Evolutionary conservation across 2,113 vertebrate species (phyloP).

Genomic region (Dromiciops gliroides): DNA sequence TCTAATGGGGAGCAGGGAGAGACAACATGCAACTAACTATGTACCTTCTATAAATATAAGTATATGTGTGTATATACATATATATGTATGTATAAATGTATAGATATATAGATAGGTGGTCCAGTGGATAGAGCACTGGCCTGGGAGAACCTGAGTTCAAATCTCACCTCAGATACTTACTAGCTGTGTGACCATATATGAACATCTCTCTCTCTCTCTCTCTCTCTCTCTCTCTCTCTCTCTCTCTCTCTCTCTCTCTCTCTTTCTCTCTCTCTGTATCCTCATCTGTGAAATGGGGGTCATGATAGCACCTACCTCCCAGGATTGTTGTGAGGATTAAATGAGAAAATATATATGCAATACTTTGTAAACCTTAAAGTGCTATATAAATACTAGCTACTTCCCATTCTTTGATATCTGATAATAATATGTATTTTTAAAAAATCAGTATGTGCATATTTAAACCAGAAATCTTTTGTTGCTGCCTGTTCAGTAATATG

Average conservation of each 20-base stretch:
- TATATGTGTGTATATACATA: not conserved
- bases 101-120: rapidly evolving
- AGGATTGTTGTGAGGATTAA: not conserved
- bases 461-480: not conserved
- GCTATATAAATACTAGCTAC: not conserved
- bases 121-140: too few relatives aligned
- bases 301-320: not conserved
- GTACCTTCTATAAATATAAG: not conserved
- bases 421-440: not conserved
- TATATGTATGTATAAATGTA: too few relatives aligned
- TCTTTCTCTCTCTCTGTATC: not conserved
- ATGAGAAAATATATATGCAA: too few relatives aligned
- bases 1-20: not conserved
- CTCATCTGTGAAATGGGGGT: not conserved
- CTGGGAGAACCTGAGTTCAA: not conserved
- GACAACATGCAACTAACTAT: not conserved
- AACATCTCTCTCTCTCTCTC: not conserved
- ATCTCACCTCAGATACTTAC: not conserved
- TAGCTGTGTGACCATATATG: not conserved
- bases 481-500: not conserved
- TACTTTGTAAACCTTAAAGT: not conserved
- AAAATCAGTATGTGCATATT: not conserved
- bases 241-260: too few relatives aligned
- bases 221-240: not conserved
- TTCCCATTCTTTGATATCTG: not conserved